A percentile compares a stretch with the other conserved stretches of the same genome.
Conservation (phyloP, 2,888 invertebrate species). For the Sarcophaga variegata region DNA sequence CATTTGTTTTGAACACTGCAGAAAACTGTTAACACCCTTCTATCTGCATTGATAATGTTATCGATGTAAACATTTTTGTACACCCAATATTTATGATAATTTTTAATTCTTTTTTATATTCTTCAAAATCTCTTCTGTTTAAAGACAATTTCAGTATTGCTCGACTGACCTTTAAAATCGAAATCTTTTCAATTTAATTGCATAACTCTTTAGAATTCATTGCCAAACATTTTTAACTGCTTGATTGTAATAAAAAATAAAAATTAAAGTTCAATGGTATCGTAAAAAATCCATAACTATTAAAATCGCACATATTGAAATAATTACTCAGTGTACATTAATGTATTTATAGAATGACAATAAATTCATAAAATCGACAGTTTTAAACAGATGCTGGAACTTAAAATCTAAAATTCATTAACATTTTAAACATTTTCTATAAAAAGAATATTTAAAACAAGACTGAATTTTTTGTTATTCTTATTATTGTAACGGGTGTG, state of each 20-base stretch:
- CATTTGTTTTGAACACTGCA: no score
- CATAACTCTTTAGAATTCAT: conserved; percentile 18
- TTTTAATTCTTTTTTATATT: no score
- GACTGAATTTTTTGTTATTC: no score
- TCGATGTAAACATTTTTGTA: no score
- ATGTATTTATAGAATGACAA: not conserved
- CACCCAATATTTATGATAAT: no score
- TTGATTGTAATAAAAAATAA: conserved; percentile 24
- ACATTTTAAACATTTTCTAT: not conserved
- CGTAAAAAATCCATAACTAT: conserved; percentile 52
- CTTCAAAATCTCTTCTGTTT: no score
- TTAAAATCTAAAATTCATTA: conserved; percentile 11
- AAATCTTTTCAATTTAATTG: no score
- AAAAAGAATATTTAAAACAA: not conserved
- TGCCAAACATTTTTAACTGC: conserved; percentile 22
- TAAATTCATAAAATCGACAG: not conserved
- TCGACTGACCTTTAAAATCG: no score
- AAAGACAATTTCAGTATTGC: no score
- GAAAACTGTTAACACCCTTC: no score
- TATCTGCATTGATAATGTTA: no score
- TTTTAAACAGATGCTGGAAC: not conserved
- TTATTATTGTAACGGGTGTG: not conserved
- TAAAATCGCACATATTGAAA: not conserved
- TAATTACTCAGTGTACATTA: conserved; percentile 26
- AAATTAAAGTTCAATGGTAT: conserved; percentile 48